Percentiles rank a stretch among this genome's conserved stretches.
Evolutionary conservation across 2,888 invertebrate species (phyloP).

Genomic region (Brachyopa scutellaris): DNA sequence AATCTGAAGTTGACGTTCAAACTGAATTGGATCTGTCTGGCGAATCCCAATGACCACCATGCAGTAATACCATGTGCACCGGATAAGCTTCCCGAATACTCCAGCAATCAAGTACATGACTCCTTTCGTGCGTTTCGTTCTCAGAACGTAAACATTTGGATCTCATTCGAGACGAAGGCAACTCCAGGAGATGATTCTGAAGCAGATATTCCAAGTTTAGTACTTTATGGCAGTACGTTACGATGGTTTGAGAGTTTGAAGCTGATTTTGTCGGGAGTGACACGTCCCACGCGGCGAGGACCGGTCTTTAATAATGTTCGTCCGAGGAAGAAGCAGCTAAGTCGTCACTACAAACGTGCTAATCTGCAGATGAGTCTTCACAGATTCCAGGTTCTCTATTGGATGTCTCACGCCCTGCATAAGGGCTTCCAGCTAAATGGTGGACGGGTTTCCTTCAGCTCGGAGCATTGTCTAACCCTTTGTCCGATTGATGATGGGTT

Average conservation of each 20-base stretch:
- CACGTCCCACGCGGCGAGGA: constrained; percentile 96
- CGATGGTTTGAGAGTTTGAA: constrained; percentile 98
- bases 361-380: constrained; percentile 93
- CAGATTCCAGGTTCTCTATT: constrained; percentile 90
- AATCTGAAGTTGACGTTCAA: constrained; percentile 92
- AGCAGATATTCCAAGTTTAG: constrained; percentile 87
- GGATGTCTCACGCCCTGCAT: constrained; percentile 98
- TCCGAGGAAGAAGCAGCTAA: constrained; percentile 94
- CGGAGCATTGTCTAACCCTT: constrained; percentile 89
- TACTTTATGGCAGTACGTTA: constrained; percentile 96
- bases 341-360: constrained; percentile 94
- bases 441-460: constrained; percentile 90
- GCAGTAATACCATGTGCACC: constrained; percentile 97
- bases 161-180: constrained; percentile 90
- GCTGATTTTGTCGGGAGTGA: constrained; percentile 94
- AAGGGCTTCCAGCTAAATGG: constrained; percentile 94
- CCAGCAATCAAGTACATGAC: constrained; percentile 97
- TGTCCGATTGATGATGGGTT: constrained; percentile 90
- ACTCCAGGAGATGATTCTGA: constrained; percentile 83
- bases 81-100: constrained; percentile 97
- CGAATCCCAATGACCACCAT: constrained; percentile 98
- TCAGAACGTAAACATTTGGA: constrained; percentile 89
- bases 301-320: constrained; percentile 92
- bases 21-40: constrained; percentile 94
- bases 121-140: constrained; percentile 97